Base-by-base conservation (phyloP, 2,113 vertebrate genomes). In the Procavia capensis region DNA sequence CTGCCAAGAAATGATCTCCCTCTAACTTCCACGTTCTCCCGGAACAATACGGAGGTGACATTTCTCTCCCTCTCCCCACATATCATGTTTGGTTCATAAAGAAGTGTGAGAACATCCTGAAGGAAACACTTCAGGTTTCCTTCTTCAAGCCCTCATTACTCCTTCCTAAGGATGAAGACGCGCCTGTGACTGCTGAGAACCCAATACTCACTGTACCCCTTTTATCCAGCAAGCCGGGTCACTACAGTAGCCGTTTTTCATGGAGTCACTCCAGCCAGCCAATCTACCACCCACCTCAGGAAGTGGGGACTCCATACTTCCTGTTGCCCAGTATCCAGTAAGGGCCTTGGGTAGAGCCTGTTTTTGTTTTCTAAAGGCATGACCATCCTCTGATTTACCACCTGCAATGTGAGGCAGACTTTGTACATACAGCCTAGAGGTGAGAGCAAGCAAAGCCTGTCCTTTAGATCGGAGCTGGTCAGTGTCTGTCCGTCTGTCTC, bases 391-490 rank as follows among this genome's bases (percentile, higher is more conserved):
- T 25, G 31, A 31, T 10, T 17, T 82, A 47, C 22, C 45, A 29
- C 25, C 36, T 25, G 57, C 57, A 25, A n/a, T 0, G 0, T 5
- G 43, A 3, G 1, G 61, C 85, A 84, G 74, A 61, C 43, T 6
- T 14, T n/a, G 13, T 10, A 22, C 2, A 0, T 7, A 34, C 34
- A 29, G 31, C 63, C 13, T 2, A 27, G 54, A 74, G 8, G 41
- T 6, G 19, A 50, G 17, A 20, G 34, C 14, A 17, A 0, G 3
- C 13, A 1, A 17, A 1, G 7, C 3, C 29, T 34, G 11, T 4
- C 50, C 45, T 84, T 68, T 27, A 6, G 17, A 20, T 54, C 68
- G 14, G 20, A 31, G 27, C 11, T 25, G 6, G 31, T 47, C 39
- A 45, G 34, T 68, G 16, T 34, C 4, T 74, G 17, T 31, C 14